Evolutionary conservation across 2,113 vertebrate genomes (phyloP).

Genomic region (Tyto alba): DNA sequence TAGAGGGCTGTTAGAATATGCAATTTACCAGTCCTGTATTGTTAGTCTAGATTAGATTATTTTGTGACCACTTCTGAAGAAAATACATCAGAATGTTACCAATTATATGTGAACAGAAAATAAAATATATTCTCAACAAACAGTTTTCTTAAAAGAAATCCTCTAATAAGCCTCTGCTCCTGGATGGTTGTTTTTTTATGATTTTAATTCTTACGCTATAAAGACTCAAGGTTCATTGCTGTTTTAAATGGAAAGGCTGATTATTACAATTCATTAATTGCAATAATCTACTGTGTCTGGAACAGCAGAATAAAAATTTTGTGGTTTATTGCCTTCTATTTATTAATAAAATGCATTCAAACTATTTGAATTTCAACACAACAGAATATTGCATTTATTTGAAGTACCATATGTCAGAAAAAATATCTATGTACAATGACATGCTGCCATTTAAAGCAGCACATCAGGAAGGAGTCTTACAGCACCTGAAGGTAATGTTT

Average conservation of each 20-base stretch:
- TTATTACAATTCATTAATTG: not conserved
- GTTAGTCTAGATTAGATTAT: not conserved
- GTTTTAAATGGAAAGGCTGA: not conserved
- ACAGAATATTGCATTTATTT: not conserved
- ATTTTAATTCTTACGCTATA: not conserved
- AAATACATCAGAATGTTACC: not conserved
- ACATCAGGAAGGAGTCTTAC: not conserved
- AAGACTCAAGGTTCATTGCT: not conserved
- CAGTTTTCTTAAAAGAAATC: not conserved
- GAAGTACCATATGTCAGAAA: not conserved
- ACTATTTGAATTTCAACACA: not conserved
- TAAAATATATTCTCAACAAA: not conserved
- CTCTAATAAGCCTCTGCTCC: not conserved
- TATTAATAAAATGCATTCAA: not conserved
- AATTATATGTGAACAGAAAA: not conserved
- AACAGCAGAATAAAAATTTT: not conserved
- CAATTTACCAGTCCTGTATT: not conserved
- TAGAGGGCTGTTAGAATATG: not conserved
- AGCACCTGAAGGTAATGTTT: not conserved
- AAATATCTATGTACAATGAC: not conserved
- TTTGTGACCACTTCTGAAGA: not conserved
- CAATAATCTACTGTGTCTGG: too few species aligned
- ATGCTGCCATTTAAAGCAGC: not conserved
- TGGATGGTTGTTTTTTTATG: not conserved
- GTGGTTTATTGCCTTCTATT: not conserved